Conservation (phyloP, 2,797 vertebrate species). For the Notamacropus eugenii region DNA sequence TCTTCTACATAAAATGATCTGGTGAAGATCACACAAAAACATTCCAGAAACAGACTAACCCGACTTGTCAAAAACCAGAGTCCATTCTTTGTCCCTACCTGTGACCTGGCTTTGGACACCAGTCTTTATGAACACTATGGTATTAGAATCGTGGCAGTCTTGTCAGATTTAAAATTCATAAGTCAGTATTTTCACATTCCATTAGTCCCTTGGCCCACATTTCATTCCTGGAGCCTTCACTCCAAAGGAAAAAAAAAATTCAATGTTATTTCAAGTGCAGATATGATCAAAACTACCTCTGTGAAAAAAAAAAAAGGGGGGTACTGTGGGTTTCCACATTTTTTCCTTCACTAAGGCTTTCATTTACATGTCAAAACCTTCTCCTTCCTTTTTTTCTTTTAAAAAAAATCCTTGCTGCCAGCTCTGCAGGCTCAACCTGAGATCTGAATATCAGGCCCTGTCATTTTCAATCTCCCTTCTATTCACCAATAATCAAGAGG, state of each 20-base stretch:
- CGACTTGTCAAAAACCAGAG: slow-evolving; percentile 23
- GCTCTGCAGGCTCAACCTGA: slow-evolving; percentile 17
- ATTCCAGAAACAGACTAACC: neutral
- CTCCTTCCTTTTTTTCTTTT: neutral
- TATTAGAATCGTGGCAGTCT: slow-evolving; percentile 26
- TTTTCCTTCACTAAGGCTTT: slow-evolving; percentile 29
- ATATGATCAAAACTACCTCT: neutral
- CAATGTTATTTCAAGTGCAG: neutral
- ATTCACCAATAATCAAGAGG: slow-evolving; percentile 23
- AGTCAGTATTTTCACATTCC: slow-evolving; percentile 21
- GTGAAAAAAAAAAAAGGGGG: neutral
- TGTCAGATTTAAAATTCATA: slow-evolving; percentile 53
- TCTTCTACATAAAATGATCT: slow-evolving; percentile 3
- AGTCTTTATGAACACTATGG: slow-evolving; percentile 6
- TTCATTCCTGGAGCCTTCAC: neutral
- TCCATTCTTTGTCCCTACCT: slow-evolving; percentile 11
- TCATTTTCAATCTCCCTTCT: slow-evolving; percentile 43
- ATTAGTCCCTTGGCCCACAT: neutral
- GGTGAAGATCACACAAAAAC: slow-evolving; percentile 5
- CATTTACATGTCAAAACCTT: slow-evolving; percentile 17
- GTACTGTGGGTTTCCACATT: neutral
- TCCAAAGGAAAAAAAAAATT: neutral
- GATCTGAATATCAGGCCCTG: neutral
- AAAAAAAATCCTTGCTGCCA: neutral
- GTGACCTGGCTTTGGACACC: slow-evolving; percentile 17